Evolutionary conservation across 2,888 invertebrate genomes (phyloP).

Genomic region (Lasioglossum leucozonium): DNA sequence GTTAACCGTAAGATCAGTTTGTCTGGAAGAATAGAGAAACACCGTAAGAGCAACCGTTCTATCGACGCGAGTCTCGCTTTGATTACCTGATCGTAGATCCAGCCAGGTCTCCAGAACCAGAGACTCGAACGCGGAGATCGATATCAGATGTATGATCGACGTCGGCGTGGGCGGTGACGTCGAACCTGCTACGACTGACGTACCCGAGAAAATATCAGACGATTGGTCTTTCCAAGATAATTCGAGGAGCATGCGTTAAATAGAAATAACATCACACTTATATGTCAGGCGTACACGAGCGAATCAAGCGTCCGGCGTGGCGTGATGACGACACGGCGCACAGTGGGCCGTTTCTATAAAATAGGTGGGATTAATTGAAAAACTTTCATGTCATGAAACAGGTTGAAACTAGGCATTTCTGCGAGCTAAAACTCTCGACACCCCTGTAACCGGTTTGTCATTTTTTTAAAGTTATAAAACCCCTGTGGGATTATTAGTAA

Average conservation of each 20-base stretch:
- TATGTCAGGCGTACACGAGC: slow-evolving; percentile 3
- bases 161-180: slow-evolving; percentile 79
- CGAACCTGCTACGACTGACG: slow-evolving; percentile 78
- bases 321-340: not conserved
- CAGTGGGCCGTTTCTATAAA: not conserved
- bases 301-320: not conserved
- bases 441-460: no score
- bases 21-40: slow-evolving; percentile 81
- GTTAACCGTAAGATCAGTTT: slow-evolving; percentile 85
- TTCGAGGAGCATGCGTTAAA: slow-evolving; percentile 44
- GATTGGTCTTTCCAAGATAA: slow-evolving; percentile 57
- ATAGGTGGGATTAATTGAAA: not conserved
- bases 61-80: no score
- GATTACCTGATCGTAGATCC: slow-evolving; percentile 84
- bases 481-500: no score
- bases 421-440: no score
- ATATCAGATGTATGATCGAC: slow-evolving; percentile 86
- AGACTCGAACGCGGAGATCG: slow-evolving; percentile 87
- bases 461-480: no score
- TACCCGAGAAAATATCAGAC: slow-evolving; percentile 58
- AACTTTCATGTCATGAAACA: no score
- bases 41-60: not conserved
- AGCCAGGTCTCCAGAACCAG: slow-evolving; percentile 88
- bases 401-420: no score
- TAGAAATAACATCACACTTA: slow-evolving; percentile 51